Conservation (phyloP, 1,140 invertebrate species). For the Sarcophaga peregrina region DNA sequence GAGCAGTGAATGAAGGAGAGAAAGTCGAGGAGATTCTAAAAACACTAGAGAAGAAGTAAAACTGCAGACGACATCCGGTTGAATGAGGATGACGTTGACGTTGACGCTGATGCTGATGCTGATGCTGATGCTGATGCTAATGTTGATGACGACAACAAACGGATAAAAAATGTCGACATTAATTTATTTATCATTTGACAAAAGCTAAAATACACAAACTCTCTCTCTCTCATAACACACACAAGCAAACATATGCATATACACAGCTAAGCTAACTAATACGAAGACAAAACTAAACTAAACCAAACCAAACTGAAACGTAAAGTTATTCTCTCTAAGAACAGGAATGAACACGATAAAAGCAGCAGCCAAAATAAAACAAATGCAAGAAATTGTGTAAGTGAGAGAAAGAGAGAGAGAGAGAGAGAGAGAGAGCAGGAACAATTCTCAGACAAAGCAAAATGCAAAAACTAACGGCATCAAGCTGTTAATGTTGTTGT, state of each 20-base stretch:
- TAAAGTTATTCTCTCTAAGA: neutral
- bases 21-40: neutral
- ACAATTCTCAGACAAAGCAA: neutral
- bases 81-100: neutral
- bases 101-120: too few species aligned
- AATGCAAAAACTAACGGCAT: neutral
- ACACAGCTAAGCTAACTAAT: neutral
- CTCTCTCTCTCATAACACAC: too few species aligned
- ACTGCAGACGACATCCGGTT: conserved; percentile 20
- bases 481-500: conserved; percentile 35
- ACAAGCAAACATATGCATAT: too few species aligned
- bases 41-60: neutral
- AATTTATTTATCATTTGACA: conserved; percentile 41
- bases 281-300: neutral
- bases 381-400: neutral
- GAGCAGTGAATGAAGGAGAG: conserved; percentile 2
- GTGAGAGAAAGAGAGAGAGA: neutral
- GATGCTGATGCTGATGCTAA: neutral
- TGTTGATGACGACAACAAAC: conserved; percentile 13
- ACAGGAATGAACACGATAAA: neutral
- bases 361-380: neutral
- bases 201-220: conserved; percentile 24
- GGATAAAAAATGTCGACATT: conserved; percentile 38
- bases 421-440: neutral
- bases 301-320: neutral